phyloP scores from a whole-genome alignment of 2,888 invertebrate genomes.

The Caenorhabditis afra region DNA sequence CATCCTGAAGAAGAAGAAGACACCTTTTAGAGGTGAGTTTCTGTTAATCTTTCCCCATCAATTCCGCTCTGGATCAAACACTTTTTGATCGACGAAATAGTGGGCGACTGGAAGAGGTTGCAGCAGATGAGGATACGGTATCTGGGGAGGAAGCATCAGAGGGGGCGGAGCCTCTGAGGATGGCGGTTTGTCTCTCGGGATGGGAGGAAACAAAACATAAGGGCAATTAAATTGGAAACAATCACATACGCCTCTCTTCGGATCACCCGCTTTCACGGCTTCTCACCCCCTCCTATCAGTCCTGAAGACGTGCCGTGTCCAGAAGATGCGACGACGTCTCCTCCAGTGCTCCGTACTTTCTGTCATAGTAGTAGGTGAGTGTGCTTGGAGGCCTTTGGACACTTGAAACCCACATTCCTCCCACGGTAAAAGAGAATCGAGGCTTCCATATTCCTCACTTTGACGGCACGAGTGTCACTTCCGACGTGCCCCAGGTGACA shows the following conservation, averaged over 20 bases:
- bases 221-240: slow-evolving; percentile 52
- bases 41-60: too few species aligned
- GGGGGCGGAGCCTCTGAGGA: slow-evolving; percentile 30
- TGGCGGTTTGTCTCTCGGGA: slow-evolving; percentile 1
- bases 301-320: too few species aligned
- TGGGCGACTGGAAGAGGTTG: not conserved
- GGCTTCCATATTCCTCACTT: too few species aligned
- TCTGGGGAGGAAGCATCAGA: slow-evolving; percentile 8
- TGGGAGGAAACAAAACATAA: slow-evolving; percentile 25
- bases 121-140: slow-evolving; percentile 29
- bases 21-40: not conserved
- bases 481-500: too few species aligned
- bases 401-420: too few species aligned
- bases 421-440: too few species aligned
- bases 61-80: too few species aligned
- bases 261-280: not conserved
- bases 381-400: too few species aligned
- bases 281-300: too few species aligned
- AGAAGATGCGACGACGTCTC: not conserved
- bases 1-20: too few species aligned
- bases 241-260: slow-evolving; percentile 27
- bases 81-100: slow-evolving; percentile 1
- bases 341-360: too few species aligned
- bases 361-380: not conserved
- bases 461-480: too few species aligned